Percentiles rank a stretch among this genome's conserved stretches.
phyloP scores from a whole-genome alignment of 2,888 invertebrate species.

The Stratiomys singularior region DNA sequence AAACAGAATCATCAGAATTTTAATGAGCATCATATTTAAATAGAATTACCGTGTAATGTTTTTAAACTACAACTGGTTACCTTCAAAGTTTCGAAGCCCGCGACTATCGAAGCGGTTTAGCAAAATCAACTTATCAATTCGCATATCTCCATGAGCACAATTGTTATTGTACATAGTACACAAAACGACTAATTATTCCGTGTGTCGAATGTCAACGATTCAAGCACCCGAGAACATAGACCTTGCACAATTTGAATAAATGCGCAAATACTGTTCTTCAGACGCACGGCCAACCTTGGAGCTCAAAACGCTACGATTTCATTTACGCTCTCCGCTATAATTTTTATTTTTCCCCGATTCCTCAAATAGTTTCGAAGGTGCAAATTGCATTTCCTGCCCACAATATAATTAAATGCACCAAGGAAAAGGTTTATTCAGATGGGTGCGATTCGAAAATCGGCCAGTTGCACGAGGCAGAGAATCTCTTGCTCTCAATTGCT shows the following conservation, averaged over 20 bases:
- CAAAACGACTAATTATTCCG: slow-evolving; percentile 19
- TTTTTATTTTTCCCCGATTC: not conserved
- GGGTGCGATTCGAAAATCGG: too few species aligned
- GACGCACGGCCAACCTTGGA: slow-evolving; percentile 9
- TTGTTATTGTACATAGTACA: slow-evolving; percentile 4
- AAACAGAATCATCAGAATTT: not conserved
- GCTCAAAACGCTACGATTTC: not conserved
- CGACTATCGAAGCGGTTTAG: not conserved
- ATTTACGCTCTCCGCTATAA: not conserved
- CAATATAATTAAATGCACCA: too few species aligned
- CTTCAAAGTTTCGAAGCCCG: not conserved
- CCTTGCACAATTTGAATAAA: slow-evolving; percentile 40
- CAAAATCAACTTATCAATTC: slow-evolving; percentile 17
- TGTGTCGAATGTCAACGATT: slow-evolving; percentile 14
- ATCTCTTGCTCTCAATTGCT: not conserved
- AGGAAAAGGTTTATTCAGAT: too few species aligned
- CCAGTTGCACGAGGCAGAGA: too few species aligned
- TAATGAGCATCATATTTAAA: not conserved
- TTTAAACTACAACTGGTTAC: not conserved
- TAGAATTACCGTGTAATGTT: not conserved
- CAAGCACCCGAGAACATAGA: slow-evolving; percentile 32
- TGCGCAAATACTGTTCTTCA: slow-evolving; percentile 40
- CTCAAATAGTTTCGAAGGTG: not conserved
- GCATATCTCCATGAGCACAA: slow-evolving; percentile 8
- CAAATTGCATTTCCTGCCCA: too few species aligned